Conservation (phyloP, 2,888 invertebrate genomes). For the Lepidocyrtoides sp. region DNA sequence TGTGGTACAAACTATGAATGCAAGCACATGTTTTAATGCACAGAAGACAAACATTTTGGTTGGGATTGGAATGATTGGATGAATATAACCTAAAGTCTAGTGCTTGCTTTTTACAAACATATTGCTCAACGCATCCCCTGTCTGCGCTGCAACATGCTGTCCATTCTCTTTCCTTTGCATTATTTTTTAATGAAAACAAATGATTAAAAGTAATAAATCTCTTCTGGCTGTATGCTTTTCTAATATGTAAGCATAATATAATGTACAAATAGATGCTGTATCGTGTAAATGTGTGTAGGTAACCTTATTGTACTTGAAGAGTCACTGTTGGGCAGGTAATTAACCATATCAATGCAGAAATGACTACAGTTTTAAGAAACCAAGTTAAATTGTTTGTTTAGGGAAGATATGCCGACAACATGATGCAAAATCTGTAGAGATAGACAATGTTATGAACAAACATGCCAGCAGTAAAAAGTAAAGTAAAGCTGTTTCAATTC, state of each 20-base stretch:
- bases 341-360: no score
- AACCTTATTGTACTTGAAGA: no score
- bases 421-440: no score
- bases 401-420: conserved; percentile 52
- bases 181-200: conserved; percentile 65
- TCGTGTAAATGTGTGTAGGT: no score
- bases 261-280: not conserved
- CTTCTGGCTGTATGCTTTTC: conserved; percentile 22
- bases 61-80: no score
- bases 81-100: not conserved
- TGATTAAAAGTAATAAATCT: conserved; percentile 67
- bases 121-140: not conserved
- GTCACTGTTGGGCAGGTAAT: no score
- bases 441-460: no score
- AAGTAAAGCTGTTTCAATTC: no score
- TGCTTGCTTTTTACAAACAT: not conserved
- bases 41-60: not conserved
- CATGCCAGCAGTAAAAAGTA: no score
- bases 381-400: conserved; percentile 58
- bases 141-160: conserved; percentile 11
- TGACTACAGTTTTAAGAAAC: no score
- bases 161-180: conserved; percentile 71
- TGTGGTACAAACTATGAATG: not conserved
- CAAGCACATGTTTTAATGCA: not conserved
- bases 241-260: not conserved